phyloP scores from a whole-genome alignment of 2,113 vertebrate genomes.

The Triplophysa siluroides region DNA sequence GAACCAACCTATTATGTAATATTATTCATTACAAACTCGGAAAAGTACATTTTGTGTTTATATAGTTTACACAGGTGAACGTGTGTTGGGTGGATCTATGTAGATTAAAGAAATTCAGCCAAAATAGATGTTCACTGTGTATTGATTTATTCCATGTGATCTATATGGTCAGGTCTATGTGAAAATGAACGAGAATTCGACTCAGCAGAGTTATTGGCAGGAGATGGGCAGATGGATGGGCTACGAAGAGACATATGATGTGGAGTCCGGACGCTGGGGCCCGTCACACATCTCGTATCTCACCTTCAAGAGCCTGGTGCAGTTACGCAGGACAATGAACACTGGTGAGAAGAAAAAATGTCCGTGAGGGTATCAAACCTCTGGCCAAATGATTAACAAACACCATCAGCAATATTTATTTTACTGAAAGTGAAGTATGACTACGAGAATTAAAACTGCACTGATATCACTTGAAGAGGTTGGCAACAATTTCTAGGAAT shows the following conservation, averaged over 20 bases:
- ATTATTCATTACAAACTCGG: no score
- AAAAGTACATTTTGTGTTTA: no score
- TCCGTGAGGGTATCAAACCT: conserved; percentile 4
- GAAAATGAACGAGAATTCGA: conserved; percentile 79
- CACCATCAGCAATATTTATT: no score
- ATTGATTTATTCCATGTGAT: not conserved
- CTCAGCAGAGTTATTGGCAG: conserved; percentile 79
- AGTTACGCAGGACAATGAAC: conserved; percentile 75
- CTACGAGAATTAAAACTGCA: no score
- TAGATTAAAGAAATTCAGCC: no score
- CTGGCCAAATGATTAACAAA: not conserved
- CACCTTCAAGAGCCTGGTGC: conserved; percentile 88
- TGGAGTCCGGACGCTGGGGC: conserved; percentile 76
- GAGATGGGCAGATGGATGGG: conserved; percentile 84
- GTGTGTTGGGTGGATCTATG: no score
- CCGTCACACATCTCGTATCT: conserved; percentile 84
- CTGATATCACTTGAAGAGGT: not conserved
- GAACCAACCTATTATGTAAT: no score
- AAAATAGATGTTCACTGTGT: not conserved
- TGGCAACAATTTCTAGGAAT: conserved; percentile 3
- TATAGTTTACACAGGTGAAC: no score
- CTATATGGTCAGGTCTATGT: conserved; percentile 68
- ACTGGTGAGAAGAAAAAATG: conserved; percentile 73
- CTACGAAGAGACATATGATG: conserved; percentile 82
- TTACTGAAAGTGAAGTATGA: no score